Evolutionary conservation across 2,113 vertebrate genomes (phyloP), one percentile per base, ranked within the genome.

Genomic region (Cacatua alba): DNA sequence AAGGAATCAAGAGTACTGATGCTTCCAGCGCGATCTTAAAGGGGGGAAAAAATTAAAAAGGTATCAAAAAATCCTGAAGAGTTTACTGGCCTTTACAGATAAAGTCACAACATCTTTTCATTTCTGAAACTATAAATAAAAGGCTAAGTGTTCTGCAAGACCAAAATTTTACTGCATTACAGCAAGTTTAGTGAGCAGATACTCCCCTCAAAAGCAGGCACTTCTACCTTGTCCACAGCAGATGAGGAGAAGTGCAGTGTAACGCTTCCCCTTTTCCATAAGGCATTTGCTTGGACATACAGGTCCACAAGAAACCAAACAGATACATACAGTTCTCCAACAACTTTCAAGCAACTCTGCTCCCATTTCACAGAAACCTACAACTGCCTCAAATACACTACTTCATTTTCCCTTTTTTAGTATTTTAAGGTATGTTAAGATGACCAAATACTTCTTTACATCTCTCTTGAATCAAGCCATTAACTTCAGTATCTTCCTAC

Each of bases 1-100:
- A 99, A 97, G 76, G 99, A 99, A 98, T 99, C 99, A 94, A 99
- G 98, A 78, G 99, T 99, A 98, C 99, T 99, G 98, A 99, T 99
- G 98, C 99, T 99, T 96, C 99, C 99, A 44, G 99, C 98, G 23
- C 99, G 99, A 98, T 99, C 99, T 99, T 97, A 72, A 97, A 75
- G 72, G 67, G 28, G 88, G 21, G 83, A 39, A 64, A 19, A 43
- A 29, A 14, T 21, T 24, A 49, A 77, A 31, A 72, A 71, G 1
- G 3, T 0, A 60, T 93, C 41, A 82, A 93, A 83, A 69, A 79
- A 43, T 77, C 35, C 25, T 71, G 29, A 90, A 37, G 20, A 92
- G 15, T 8, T 65, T 14, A 41, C 33, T 63, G 13, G 60, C 35
- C 82, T 86, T 81, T 25, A 62, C 0, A 51, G 9, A 86, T 6